Base-by-base conservation (phyloP, 2,797 vertebrate species). In the Helarctos malayanus region DNA sequence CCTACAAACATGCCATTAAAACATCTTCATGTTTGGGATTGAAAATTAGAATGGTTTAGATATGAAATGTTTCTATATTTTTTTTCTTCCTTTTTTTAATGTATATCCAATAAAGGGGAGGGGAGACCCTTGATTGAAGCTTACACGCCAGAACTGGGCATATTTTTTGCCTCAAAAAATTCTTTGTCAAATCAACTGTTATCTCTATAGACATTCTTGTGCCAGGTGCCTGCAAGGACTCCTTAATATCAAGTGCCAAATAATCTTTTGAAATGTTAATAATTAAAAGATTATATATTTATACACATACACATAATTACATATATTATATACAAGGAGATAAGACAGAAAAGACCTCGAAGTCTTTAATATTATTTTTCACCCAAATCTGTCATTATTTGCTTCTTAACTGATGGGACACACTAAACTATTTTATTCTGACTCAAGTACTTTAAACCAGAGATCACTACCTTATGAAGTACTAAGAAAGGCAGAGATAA, bases 201-300 rank as follows among this genome's bases (percentile, higher is more conserved):
- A 97, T 89, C 90, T 97, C 59, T 47, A 14, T 0, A 0, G 32
- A 91, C 59, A 41, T 75, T 91, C 57, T 89, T 96, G 63, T 98
- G 89, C 91, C 96, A 97, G 97, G 96, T 95, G 63, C 92, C 96
- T 84, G 81, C 54, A 97, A 98, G 97, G 38, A n/a, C 79, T 96
- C 35, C 45, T 97, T 96, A 89, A 94, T 95, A 98, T 68, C 59
- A 76, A 97, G 81, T 79, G 63, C 57, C 96, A 97, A 96, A 95
- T 78, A 97, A 95, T 80, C 94, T 95, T 95, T 68, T 95, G 91
- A 97, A 97, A 97, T 97, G 93, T 97, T 97, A 97, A 97, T 97
- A 95, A 98, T 96, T 97, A 97, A 97, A 92, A 95, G 57, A 91
- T 92, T 93, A 97, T 59, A 80, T 93, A 91, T 94, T 94, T 96